Base-by-base conservation (phyloP, 2,113 vertebrate genomes). In the Origma solitaria region DNA sequence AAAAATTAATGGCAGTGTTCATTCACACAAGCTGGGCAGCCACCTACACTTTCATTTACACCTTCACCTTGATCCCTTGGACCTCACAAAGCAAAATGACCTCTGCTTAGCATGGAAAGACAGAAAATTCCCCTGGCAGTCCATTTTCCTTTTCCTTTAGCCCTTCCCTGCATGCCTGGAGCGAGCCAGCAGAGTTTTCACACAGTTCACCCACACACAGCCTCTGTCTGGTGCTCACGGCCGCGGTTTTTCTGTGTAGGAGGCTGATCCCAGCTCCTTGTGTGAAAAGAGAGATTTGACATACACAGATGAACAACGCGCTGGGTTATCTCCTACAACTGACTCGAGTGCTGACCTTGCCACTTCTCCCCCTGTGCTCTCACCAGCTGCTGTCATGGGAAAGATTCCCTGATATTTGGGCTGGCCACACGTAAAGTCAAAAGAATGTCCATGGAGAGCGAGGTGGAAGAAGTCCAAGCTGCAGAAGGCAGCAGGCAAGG, bases 361-460 rank as follows among this genome's bases (percentile, higher is more conserved):
- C 83, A 95, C 91, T 96, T 94, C 96, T 97, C 95, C 96, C 97
- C 96, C 96, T 96, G 91, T 72, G 91, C 96, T 96, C 96, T 78
- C 95, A 94, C 97, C 98, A 98, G 97, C 97, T 98, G 98, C 96
- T 97, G 97, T 98, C 97, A 97, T 97, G 96, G 96, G 96, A 97
- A 97, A 98, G 97, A 98, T 96, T 94, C 86, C 76, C 96, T 95
- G 96, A 97, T 97, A 97, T 96, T 94, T 88, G 93, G 94, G 95
- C 95, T 96, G 97, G 97, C 97, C 92, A 86, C 96, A 97, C 40
- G 40, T 91, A 94, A 95, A 97, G 95, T 96, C 97, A 89, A 94
- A 97, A 95, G 96, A 81, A 93, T 98, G 96, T 97, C 96, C 98
- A 92, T 96, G 96, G 95, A 98, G 86, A 88, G 87, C 38, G 23